A percentile compares a stretch with the other conserved stretches of the same genome.
Evolutionary conservation across 2,797 vertebrate species (phyloP).

Genomic region (Coccyzus lansbergi): DNA sequence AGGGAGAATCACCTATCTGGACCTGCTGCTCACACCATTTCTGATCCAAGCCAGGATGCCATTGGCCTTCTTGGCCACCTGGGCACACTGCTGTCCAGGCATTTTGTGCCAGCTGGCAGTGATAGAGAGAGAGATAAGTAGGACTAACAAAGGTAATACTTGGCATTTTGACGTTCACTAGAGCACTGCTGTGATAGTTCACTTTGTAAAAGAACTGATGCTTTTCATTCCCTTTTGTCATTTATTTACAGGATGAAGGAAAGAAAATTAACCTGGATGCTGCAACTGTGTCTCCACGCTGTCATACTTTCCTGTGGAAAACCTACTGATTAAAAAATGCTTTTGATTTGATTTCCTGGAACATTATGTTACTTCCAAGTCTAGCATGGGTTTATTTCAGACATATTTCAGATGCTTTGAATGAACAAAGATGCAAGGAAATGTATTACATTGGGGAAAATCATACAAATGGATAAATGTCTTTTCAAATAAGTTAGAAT

Average conservation of each 20-base stretch:
- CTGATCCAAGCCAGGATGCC: no score
- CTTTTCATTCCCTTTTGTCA: slow-evolving; percentile 18
- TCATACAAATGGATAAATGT: slow-evolving; percentile 33
- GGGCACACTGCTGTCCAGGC: no score
- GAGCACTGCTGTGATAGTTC: neutral
- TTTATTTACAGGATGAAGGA: neutral
- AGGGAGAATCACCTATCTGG: no score
- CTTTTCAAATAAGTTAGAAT: slow-evolving; percentile 73
- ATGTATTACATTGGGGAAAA: slow-evolving; percentile 51
- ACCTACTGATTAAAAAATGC: neutral
- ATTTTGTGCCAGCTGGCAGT: neutral
- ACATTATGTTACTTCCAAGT: slow-evolving; percentile 48
- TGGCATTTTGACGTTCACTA: neutral
- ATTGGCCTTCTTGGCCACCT: no score
- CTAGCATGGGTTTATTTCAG: slow-evolving; percentile 41
- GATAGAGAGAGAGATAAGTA: neutral
- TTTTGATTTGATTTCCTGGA: slow-evolving; percentile 50
- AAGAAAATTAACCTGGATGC: slow-evolving; percentile 18
- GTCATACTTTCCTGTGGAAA: slow-evolving; percentile 22
- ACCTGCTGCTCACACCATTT: no score
- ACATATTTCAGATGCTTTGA: slow-evolving; percentile 33
- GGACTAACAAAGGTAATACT: neutral
- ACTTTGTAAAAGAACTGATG: rapidly evolving
- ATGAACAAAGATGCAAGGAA: slow-evolving; percentile 28
- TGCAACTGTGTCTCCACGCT: neutral